Evolutionary conservation across 30 jellyfish, hydroid and myxozoan species (phyloP).

Genomic region (Aurelia sp.): DNA sequence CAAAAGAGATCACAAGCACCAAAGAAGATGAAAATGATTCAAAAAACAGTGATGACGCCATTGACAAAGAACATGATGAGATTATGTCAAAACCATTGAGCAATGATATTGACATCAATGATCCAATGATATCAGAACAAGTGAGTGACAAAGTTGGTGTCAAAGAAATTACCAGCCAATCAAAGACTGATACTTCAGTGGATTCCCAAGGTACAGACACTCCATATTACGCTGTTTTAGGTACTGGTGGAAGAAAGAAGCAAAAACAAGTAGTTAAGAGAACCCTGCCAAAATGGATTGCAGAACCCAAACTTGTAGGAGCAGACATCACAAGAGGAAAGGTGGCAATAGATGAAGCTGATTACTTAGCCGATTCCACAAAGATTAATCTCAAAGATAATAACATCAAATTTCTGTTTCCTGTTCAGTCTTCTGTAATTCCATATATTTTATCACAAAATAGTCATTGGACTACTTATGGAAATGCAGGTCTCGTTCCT

Average conservation of each 20-base stretch:
- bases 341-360: conserved; percentile 18
- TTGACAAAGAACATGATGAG: not conserved
- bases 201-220: not conserved
- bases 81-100: not conserved
- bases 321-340: conserved; percentile 39
- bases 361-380: conserved; percentile 28
- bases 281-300: conserved; percentile 86
- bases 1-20: not conserved
- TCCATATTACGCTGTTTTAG: conserved; percentile 56
- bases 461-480: conserved; percentile 15
- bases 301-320: conserved; percentile 59
- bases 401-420: conserved; percentile 66
- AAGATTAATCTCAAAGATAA: conserved; percentile 34
- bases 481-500: conserved; percentile 74
- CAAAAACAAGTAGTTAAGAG: conserved; percentile 49
- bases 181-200: not conserved
- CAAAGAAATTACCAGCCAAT: not conserved
- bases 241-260: conserved; percentile 32
- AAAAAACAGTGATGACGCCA: not conserved
- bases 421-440: conserved; percentile 80
- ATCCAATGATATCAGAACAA: not conserved
- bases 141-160: not conserved
- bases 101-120: not conserved
- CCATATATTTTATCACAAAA: conserved; percentile 66
- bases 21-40: not conserved